phyloP scores from a whole-genome alignment of 2,797 vertebrate species.

The Dallia pectoralis region DNA sequence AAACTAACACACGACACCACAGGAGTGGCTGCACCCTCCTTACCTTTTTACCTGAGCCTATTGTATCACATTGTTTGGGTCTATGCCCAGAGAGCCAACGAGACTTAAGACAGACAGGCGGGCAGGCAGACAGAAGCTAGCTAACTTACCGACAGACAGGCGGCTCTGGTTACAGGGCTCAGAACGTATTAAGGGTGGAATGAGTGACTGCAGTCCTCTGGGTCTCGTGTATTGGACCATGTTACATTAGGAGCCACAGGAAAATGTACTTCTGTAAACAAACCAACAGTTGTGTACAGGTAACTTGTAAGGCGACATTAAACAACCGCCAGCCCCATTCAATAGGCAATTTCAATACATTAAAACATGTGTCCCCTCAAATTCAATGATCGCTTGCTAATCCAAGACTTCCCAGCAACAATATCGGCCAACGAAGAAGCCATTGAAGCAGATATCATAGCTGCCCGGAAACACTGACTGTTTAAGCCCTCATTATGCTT shows the following conservation, averaged over 20 bases:
- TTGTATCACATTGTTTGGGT: conserved; percentile 49
- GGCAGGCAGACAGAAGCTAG: conserved; percentile 3
- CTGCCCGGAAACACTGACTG: too few relatives aligned
- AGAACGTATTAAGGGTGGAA: conserved; percentile 32
- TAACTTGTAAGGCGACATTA: not conserved
- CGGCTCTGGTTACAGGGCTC: conserved; percentile 28
- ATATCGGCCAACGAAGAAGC: not conserved
- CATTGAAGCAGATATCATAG: not conserved
- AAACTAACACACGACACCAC: conserved; percentile 54
- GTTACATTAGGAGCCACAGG: not conserved
- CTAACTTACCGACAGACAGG: conserved; percentile 32
- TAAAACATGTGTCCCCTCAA: not conserved
- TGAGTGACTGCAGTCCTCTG: conserved; percentile 13
- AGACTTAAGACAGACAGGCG: conserved; percentile 25
- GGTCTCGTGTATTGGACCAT: conserved; percentile 15
- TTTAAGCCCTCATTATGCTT: too few relatives aligned
- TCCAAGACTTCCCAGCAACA: not conserved
- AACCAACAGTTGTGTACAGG: not conserved
- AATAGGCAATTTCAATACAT: too few relatives aligned
- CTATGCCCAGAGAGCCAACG: conserved; percentile 25
- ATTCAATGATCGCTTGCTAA: not conserved
- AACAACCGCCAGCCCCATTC: too few relatives aligned
- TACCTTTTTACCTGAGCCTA: conserved; percentile 32
- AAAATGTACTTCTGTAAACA: not conserved
- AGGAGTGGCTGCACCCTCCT: conserved; percentile 43